A percentile compares a stretch with the other conserved stretches of the same genome.
These are phyloP conservation scores for Clinocottus analis DNA, from an alignment of 2,113 vertebrate genomes.

Conservation along the genomic window DNA sequence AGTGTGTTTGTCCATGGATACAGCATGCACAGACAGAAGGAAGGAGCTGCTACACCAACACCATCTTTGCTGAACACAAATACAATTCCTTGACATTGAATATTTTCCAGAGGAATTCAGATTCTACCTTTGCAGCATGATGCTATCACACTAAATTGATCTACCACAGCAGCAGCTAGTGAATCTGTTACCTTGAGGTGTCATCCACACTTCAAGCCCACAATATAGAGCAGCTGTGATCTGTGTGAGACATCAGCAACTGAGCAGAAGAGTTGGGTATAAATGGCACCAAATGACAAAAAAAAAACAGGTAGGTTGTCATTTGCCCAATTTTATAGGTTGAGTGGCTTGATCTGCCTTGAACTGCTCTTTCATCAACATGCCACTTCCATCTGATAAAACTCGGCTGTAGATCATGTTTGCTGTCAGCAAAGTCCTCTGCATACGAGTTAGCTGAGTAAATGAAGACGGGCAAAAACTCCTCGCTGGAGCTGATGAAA, in stretches of 20 bases:
- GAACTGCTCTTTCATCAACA: conserved; percentile 48
- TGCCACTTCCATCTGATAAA: conserved; percentile 52
- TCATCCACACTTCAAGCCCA: conserved; percentile 11
- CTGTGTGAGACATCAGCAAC: conserved; percentile 9
- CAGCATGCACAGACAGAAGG: not conserved
- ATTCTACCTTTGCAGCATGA: conserved; percentile 25
- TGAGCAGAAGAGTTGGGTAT: conserved; percentile 19
- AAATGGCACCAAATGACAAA: conserved; percentile 16
- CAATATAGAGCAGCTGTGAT: conserved; percentile 31
- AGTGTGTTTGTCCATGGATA: conserved; percentile 9
- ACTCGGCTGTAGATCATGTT: conserved; percentile 56
- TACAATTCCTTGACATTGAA: conserved; percentile 19
- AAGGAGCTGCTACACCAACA: not conserved
- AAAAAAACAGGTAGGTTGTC: conserved; percentile 38
- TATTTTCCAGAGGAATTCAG: conserved; percentile 31
- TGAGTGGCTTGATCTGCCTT: conserved; percentile 30
- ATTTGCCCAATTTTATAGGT: conserved; percentile 40
- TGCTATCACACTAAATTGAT: conserved; percentile 41
- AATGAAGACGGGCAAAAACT: conserved; percentile 57
- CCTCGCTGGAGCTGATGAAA: conserved; percentile 46
- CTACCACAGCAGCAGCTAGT: conserved; percentile 11
- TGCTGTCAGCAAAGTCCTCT: conserved; percentile 49
- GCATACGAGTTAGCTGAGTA: conserved; percentile 36
- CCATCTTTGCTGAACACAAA: not conserved
- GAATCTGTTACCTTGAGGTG: conserved; percentile 40